These are phyloP conservation scores for Oasisia sp. DNA, from an alignment of 2,888 invertebrate genomes.

Conservation along the genomic window DNA sequence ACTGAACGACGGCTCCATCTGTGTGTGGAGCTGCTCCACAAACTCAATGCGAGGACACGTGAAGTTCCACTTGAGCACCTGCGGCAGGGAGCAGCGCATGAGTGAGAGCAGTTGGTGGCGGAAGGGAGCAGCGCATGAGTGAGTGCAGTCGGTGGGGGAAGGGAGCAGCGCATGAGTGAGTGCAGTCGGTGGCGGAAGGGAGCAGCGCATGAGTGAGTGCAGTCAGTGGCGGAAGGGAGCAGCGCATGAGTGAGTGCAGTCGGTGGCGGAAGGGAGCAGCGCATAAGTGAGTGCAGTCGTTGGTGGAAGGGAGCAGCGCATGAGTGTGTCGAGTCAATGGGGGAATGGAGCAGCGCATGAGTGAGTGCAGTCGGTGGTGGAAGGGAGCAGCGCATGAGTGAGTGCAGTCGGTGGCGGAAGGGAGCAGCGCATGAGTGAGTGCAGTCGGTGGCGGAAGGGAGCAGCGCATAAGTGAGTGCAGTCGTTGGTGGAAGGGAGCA, in stretches of 20 bases:
- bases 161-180: background rate
- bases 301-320: conserved; percentile 22
- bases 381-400: background rate
- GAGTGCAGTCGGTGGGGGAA: background rate
- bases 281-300: background rate
- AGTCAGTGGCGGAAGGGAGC: conserved; percentile 18
- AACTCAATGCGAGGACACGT: conserved; percentile 92
- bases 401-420: conserved; percentile 3
- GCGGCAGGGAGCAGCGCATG: conserved; percentile 23
- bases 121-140: background rate
- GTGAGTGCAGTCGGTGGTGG: background rate
- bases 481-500: conserved; percentile 19
- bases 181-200: conserved; percentile 14
- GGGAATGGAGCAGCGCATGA: background rate
- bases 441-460: conserved; percentile 18
- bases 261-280: conserved; percentile 21
- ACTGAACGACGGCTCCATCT: conserved; percentile 92
- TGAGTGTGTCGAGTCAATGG: background rate
- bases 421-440: background rate
- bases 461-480: background rate
- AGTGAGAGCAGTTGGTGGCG: background rate
- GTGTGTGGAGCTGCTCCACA: conserved; percentile 88
- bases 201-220: background rate
- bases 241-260: background rate
- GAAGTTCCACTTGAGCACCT: conserved; percentile 91